A percentile compares a stretch with the other conserved stretches of the same genome.
Evolutionary conservation across 92 coral and sea anemone genomes (phyloP).

Genomic region (Desmophyllum pertusum): DNA sequence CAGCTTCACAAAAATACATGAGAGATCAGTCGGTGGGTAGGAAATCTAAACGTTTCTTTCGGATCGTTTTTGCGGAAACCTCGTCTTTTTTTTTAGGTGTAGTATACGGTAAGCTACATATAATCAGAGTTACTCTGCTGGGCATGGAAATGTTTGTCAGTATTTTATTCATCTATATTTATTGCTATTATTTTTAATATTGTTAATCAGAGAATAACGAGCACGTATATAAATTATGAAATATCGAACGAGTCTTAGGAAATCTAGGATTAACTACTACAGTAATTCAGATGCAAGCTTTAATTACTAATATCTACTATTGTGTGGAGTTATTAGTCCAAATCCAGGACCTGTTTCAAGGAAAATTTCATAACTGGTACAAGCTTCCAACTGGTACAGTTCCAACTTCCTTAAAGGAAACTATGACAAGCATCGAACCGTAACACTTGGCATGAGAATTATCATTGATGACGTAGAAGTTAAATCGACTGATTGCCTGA

Average conservation of each 20-base stretch:
- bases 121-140: not conserved
- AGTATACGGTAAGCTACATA: no score
- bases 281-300: no score
- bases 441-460: not conserved
- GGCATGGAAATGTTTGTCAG: not conserved
- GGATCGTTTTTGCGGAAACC: not conserved
- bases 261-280: no score
- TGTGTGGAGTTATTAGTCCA: no score
- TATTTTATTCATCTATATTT: no score
- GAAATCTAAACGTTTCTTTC: not conserved
- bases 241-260: no score
- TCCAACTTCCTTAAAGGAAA: not conserved
- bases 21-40: slow-evolving; percentile 75
- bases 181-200: not conserved
- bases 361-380: no score
- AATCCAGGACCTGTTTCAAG: no score
- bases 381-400: no score
- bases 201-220: not conserved
- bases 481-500: not conserved
- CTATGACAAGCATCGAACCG: not conserved
- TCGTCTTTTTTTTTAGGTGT: not conserved
- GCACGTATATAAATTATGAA: no score
- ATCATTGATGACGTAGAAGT: not conserved
- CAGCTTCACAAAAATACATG: slow-evolving; percentile 86
- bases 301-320: no score